Evolutionary conservation across 2,888 invertebrate species (phyloP), one percentile per base, ranked within the genome.

Genomic region (Antheraea assamensis): DNA sequence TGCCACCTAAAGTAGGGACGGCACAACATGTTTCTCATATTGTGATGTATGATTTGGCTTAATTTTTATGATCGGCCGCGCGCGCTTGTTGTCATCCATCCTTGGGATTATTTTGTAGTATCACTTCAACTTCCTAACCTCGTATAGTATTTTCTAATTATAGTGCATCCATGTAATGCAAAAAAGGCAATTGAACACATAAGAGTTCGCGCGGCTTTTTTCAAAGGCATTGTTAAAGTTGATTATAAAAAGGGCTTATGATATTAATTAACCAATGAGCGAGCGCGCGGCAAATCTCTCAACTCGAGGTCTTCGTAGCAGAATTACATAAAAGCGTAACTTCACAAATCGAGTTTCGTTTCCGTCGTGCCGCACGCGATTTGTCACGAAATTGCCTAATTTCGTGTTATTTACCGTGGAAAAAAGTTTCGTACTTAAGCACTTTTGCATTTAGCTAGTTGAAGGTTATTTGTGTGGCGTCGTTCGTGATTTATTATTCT

Each of bases 371-470:
- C 30, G 27, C 58, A 42, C 77, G 79, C 80, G 73, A 76, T 72
- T 66, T 73, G 76, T 76, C 79, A 77, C 80, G 75, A 68, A 73
- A 80, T 76, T 73, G 52, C 76, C 75, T 75, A 78, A 77, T 78
- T 76, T 75, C 31, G n/a, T 31, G 55, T 71, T 71, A 71, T 71
- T 49, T 52, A 71, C 55, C 17, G 55, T 35, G n/a, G 27, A 35
- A 0, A 21, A 31, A 71, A 71, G n/a, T 71, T 71, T 71, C 31
- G 58, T 58, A 71, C 71, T 71, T 71, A 71, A 19, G 52, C 52
- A 71, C 71, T 71, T 58, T 55, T 71, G 55, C 71, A 71, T 71
- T 71, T 30, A 13, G 52, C 68, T 31, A 52, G 31, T 35, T 35
- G 55, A 17, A 35, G 31, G 71, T 71, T 17, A 71, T 71, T 71